Percentiles rank a stretch among this genome's conserved stretches.
Conservation (phyloP, 2,113 vertebrate species). For the Takifugu flavidus region DNA sequence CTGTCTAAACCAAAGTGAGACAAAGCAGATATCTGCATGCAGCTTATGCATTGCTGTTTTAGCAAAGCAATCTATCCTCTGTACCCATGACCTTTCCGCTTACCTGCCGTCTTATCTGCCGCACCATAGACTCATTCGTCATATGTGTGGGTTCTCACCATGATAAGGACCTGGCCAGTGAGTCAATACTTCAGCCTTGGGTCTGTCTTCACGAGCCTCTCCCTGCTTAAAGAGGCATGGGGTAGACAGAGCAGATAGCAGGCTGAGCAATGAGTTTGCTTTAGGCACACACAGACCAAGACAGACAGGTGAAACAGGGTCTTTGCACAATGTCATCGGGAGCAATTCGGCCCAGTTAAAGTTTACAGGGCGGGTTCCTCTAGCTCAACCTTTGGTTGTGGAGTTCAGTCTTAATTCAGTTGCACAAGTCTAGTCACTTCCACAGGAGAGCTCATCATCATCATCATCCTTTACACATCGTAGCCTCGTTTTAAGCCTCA, state of each 20-base stretch:
- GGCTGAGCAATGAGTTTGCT: slow-evolving; percentile 67
- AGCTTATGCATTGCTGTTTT: slow-evolving; percentile 43
- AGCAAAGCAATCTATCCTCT: slow-evolving; percentile 31
- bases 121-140: slow-evolving; percentile 62
- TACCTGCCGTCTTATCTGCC: slow-evolving; percentile 66
- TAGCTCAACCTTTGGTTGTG: slow-evolving; percentile 16
- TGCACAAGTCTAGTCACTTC: background rate
- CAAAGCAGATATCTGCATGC: slow-evolving; percentile 53
- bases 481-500: too few relatives aligned
- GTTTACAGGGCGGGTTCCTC: slow-evolving; percentile 29
- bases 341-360: slow-evolving; percentile 30
- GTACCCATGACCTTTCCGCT: slow-evolving; percentile 59
- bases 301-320: slow-evolving; percentile 52
- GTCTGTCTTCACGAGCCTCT: slow-evolving; percentile 59
- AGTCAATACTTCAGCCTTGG: slow-evolving; percentile 63
- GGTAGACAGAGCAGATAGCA: slow-evolving; percentile 66
- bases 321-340: slow-evolving; percentile 48
- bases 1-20: slow-evolving; percentile 47
- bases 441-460: too few relatives aligned
- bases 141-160: slow-evolving; percentile 66
- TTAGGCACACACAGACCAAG: slow-evolving; percentile 50
- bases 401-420: slow-evolving; percentile 9
- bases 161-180: slow-evolving; percentile 63
- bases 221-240: slow-evolving; percentile 60
- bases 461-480: too few relatives aligned